Conservation (phyloP, 2,113 vertebrate genomes). For the Aspidoscelis tigris region DNA sequence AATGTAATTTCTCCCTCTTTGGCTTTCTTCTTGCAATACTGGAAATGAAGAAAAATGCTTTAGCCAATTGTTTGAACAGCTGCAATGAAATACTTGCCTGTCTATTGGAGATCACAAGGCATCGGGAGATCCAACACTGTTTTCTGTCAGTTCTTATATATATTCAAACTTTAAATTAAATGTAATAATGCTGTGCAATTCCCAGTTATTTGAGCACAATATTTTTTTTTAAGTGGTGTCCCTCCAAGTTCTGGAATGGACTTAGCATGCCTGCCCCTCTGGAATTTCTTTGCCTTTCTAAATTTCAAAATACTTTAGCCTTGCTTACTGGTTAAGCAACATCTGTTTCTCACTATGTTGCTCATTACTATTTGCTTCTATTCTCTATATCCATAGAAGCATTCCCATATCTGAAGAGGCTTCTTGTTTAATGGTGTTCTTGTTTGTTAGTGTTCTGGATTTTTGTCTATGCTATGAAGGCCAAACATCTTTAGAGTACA, state of each 20-base stretch:
- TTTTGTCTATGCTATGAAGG: not conserved
- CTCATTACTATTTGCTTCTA: not conserved
- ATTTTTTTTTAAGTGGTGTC: not conserved
- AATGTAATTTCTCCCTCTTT: not conserved
- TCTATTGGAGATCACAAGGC: not conserved
- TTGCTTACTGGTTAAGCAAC: conserved; percentile 5
- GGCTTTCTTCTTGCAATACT: not conserved
- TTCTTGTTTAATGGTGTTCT: not conserved
- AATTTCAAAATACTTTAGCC: not conserved
- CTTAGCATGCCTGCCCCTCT: not conserved
- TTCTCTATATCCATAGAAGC: not conserved
- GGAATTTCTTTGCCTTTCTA: not conserved
- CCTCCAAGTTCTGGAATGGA: not conserved
- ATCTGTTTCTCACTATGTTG: conserved; percentile 22
- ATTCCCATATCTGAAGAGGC: conserved; percentile 6
- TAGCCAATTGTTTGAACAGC: not conserved
- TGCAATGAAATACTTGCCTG: not conserved
- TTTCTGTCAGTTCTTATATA: not conserved
- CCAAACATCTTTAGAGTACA: not conserved
- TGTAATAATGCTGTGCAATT: not conserved
- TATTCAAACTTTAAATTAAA: not conserved
- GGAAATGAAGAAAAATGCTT: not conserved
- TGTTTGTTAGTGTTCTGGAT: not conserved
- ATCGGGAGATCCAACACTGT: not conserved
- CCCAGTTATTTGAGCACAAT: not conserved